Percentiles rank a stretch among this genome's conserved stretches.
Evolutionary conservation across 2,888 invertebrate species (phyloP).

Genomic region (Cheilosia variabilis): DNA sequence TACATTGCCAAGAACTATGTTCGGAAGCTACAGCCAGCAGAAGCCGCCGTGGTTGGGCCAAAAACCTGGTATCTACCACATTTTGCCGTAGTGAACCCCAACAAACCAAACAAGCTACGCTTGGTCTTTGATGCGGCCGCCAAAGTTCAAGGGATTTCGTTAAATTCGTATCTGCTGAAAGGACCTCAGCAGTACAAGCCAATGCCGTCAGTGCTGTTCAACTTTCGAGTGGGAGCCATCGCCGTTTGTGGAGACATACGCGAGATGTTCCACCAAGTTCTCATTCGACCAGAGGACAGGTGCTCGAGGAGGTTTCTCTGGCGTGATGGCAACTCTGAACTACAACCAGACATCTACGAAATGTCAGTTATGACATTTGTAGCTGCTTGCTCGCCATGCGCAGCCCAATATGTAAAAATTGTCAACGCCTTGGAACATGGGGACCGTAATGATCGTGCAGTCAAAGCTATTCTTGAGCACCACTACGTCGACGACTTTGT

Average conservation of each 20-base stretch:
- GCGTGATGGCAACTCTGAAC: constrained; percentile 55
- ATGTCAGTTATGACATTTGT: constrained; percentile 62
- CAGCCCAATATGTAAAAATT: constrained; percentile 64
- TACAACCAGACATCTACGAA: constrained; percentile 38
- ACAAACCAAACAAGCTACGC: constrained; percentile 77
- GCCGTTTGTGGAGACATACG: constrained; percentile 77
- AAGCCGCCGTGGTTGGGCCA: not conserved
- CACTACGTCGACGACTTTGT: constrained; percentile 48
- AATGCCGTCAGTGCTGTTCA: constrained; percentile 79
- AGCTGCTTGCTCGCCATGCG: constrained; percentile 13
- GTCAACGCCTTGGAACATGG: not conserved
- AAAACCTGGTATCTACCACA: constrained; percentile 77
- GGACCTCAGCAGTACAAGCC: constrained; percentile 79
- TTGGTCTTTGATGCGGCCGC: constrained; percentile 80
- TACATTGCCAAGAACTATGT: no score
- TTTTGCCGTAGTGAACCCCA: constrained; percentile 77
- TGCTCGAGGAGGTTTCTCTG: constrained; percentile 79
- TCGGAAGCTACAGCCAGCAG: no score
- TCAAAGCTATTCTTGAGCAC: constrained; percentile 44
- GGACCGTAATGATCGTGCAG: constrained; percentile 17
- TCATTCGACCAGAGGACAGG: constrained; percentile 76
- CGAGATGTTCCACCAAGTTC: constrained; percentile 26
- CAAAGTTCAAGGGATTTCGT: constrained; percentile 74
- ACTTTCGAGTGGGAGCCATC: constrained; percentile 79
- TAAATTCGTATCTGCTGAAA: constrained; percentile 78